Conservation (phyloP, 2,113 vertebrate species). For the Gymnarchus niloticus region DNA sequence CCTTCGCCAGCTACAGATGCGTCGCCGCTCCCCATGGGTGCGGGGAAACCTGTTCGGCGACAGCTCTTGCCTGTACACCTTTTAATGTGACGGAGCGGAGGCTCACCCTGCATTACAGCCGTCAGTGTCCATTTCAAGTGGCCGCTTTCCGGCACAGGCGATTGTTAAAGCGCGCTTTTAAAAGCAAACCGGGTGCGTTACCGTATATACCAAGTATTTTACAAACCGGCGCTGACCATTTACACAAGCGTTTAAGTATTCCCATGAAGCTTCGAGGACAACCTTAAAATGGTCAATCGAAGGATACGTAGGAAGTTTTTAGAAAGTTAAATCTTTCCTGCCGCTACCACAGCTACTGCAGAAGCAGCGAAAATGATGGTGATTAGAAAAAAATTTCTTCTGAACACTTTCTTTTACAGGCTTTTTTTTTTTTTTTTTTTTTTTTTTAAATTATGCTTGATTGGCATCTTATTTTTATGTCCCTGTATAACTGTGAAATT, state of each 20-base stretch:
- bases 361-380: neutral
- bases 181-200: neutral
- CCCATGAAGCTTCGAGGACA: neutral
- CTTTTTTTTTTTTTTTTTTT: neutral
- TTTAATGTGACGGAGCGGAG: neutral
- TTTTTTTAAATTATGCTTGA: neutral
- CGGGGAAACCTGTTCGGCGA: neutral
- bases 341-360: neutral
- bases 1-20: neutral
- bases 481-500: constrained; percentile 6
- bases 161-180: neutral
- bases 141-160: neutral
- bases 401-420: neutral
- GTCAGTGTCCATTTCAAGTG: neutral
- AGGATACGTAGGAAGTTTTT: neutral
- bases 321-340: neutral
- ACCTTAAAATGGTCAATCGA: neutral
- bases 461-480: constrained; percentile 12
- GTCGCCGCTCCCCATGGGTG: neutral
- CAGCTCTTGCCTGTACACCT: neutral
- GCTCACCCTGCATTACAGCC: neutral
- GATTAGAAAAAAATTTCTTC: constrained; percentile 2
- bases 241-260: neutral
- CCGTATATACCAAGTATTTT: too few species aligned
- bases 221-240: neutral